Evolutionary conservation across 2,888 invertebrate genomes (phyloP).

Genomic region (Nephrotoma guestfalica): DNA sequence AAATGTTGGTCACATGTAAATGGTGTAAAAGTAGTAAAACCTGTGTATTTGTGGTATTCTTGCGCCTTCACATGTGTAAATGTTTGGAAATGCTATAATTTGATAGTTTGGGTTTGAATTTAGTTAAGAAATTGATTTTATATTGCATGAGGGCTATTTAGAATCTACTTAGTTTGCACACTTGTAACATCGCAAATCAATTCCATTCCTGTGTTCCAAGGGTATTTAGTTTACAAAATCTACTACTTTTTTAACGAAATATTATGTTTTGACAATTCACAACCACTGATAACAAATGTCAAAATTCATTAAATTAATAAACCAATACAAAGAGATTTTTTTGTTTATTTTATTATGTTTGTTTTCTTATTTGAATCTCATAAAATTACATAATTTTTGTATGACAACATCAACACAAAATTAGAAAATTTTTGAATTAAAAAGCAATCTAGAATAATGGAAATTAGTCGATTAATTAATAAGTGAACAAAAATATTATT

Average conservation of each 20-base stretch:
- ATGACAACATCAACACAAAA: not conserved
- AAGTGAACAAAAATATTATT: not conserved
- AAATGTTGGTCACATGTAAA: too few species aligned
- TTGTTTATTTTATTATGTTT: not conserved
- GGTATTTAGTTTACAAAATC: not conserved
- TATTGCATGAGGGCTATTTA: too few species aligned
- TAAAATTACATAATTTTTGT: not conserved
- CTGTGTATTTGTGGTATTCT: too few species aligned
- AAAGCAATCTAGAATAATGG: not conserved
- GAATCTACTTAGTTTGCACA: too few species aligned
- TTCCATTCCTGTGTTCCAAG: not conserved
- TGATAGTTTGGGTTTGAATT: too few species aligned
- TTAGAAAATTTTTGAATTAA: not conserved
- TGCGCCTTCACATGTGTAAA: too few species aligned
- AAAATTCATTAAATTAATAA: not conserved
- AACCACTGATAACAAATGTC: not conserved
- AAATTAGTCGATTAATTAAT: not conserved
- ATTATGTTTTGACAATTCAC: not conserved
- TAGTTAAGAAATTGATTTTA: too few species aligned
- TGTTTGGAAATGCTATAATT: too few species aligned
- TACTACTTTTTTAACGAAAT: not conserved
- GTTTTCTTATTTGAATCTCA: not conserved
- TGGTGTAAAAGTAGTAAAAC: too few species aligned
- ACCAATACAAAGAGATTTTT: not conserved
- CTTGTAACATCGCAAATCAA: too few species aligned